Evolutionary conservation across 2,888 invertebrate genomes (phyloP), one percentile per base, ranked within the genome.

Genomic region (Thereva nobilitata): DNA sequence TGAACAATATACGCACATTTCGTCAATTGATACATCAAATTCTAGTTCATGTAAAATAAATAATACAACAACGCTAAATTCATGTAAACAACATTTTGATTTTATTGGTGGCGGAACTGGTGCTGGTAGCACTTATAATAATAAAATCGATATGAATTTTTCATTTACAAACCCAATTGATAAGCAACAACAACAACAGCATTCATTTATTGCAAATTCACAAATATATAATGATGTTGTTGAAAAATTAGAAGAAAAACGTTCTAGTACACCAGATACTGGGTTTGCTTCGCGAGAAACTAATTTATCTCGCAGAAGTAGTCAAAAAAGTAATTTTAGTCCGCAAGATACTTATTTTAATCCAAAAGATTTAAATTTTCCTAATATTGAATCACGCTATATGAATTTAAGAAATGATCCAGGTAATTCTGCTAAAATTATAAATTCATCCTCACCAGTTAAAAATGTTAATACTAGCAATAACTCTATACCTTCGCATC

Each of bases 211-310:
- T 10, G 67, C 66, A 12, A 69, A 75, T 76, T 73, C 69, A 34
- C 72, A 73, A 40, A 57, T 68, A 44, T 70, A 67, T 56, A 59
- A 45, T 38, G 70, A 71, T 41, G 74, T 76, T 10, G 74, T 74
- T 53, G 75, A 78, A 68, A 74, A 77, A 67, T 72, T 77, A 44
- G 78, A 80, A 57, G 80, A 80, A 37, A 80, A 80, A 70, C 77
- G 80, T 6, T 80, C 80, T 23, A 81, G 79, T 67, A 81, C 80
- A 0, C 80, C 81, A 3, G 81, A 81, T 65, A 81, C 81, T 4
- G 81, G 80, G 1, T 81, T 81, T 63, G 80, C 80, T 7, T 80
- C 81, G 7, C 73, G 80, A 47, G 81, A 81, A 64, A 81, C 81
- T 3, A 79, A 78, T 69, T 70, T 79, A 49, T 80, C 80, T 4